These are phyloP conservation scores for Idris sp. DNA, from an alignment of 1,140 invertebrate species.

Conservation along the genomic window DNA sequence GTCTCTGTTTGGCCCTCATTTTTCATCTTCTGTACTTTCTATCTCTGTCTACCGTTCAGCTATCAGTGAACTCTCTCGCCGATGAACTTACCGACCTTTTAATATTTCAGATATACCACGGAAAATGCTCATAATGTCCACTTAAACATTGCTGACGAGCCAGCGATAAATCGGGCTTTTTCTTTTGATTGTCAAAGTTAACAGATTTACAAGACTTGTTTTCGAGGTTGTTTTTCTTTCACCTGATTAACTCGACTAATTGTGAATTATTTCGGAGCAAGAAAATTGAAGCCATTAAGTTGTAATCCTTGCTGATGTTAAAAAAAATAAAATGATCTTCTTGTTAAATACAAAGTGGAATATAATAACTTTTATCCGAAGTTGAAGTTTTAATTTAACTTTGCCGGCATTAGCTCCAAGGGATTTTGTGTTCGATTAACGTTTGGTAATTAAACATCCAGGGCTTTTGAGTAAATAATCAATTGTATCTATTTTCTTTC, in stretches of 20 bases:
- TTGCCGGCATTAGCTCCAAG: too few species aligned
- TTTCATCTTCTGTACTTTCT: background rate
- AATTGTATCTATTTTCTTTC: background rate
- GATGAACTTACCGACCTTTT: slow-evolving; percentile 1
- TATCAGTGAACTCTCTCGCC: background rate
- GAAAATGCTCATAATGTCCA: slow-evolving; percentile 26
- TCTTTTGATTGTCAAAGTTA: slow-evolving; percentile 8
- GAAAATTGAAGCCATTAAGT: too few species aligned
- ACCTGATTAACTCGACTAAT: slow-evolving; percentile 6
- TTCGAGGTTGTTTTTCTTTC: slow-evolving; percentile 1
- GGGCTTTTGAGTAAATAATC: slow-evolving; percentile 11
- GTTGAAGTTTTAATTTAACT: too few species aligned
- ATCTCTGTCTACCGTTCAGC: background rate
- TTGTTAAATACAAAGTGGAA: too few species aligned
- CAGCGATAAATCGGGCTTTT: slow-evolving; percentile 19
- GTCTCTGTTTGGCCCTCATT: background rate
- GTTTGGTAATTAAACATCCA: slow-evolving; percentile 18
- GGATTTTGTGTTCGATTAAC: too few species aligned
- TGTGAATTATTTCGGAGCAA: slow-evolving; percentile 18
- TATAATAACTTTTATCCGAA: too few species aligned
- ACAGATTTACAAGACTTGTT: slow-evolving; percentile 21
- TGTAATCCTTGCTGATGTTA: too few species aligned
- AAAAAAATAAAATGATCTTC: too few species aligned
- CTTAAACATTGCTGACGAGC: slow-evolving; percentile 29
- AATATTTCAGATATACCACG: slow-evolving; percentile 28